Evolutionary conservation across 2,113 vertebrate species (phyloP).

Genomic region (Serilophus lunatus): DNA sequence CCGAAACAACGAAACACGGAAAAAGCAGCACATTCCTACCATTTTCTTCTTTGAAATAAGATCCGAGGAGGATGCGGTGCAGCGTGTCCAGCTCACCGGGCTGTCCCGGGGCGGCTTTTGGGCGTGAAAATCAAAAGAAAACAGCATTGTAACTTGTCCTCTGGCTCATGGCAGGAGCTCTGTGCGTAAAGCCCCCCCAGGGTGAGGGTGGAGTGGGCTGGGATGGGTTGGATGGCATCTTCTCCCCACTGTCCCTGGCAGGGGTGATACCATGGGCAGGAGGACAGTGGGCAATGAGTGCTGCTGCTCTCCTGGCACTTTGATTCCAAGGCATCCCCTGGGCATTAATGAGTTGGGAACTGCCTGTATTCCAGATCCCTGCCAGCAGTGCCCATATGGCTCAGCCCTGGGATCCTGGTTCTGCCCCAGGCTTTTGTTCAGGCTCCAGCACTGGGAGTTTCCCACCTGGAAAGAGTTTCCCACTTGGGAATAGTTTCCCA

Average conservation of each 20-base stretch:
- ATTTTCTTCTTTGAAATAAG: not conserved
- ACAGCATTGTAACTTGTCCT: not conserved
- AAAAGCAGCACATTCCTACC: slow-evolving; percentile 41
- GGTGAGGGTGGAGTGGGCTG: not conserved
- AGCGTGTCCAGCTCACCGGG: not conserved
- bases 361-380: not conserved
- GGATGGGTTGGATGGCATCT: not conserved
- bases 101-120: not conserved
- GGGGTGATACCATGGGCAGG: not conserved
- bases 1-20: not conserved
- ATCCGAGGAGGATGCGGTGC: not conserved
- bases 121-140: not conserved
- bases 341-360: accelerated
- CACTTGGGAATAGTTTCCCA: not conserved
- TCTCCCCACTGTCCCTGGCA: not conserved
- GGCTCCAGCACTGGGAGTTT: not conserved
- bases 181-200: not conserved
- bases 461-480: not conserved
- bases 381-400: accelerated
- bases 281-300: accelerated
- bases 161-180: not conserved
- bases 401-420: not conserved
- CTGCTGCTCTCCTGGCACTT: accelerated
- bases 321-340: not conserved
- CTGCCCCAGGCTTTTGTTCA: not conserved